phyloP scores from a whole-genome alignment of 1,140 invertebrate species.

The Leptinotarsa defecta region DNA sequence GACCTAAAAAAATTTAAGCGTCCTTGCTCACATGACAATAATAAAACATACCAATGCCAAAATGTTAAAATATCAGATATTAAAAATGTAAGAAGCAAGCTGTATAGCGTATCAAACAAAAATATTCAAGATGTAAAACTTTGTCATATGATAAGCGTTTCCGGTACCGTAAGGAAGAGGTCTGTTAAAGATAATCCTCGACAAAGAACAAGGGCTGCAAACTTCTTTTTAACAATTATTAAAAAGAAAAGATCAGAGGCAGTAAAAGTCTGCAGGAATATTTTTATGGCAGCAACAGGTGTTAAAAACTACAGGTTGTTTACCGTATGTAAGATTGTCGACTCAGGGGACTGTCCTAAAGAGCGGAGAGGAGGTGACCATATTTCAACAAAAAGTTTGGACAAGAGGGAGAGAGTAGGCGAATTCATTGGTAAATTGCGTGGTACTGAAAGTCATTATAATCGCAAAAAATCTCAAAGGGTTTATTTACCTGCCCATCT shows the following conservation, averaged over 20 bases:
- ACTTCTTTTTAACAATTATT: too few species aligned
- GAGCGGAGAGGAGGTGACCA: constrained; percentile 28
- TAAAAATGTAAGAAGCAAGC: too few species aligned
- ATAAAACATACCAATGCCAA: neutral
- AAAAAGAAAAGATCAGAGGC: neutral
- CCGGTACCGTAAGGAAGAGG: neutral
- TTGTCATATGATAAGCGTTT: neutral
- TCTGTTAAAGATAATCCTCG: neutral
- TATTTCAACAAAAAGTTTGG: constrained; percentile 29
- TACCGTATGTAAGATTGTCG: constrained; percentile 29
- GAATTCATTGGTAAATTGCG: constrained; percentile 32
- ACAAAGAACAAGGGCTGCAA: neutral
- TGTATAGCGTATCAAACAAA: neutral
- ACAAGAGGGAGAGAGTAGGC: constrained; percentile 29
- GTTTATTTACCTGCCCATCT: constrained; percentile 27
- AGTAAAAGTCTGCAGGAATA: constrained; percentile 24
- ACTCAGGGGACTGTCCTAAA: constrained; percentile 23
- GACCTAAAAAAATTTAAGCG: neutral
- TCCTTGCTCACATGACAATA: neutral
- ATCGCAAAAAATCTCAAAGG: constrained; percentile 26
- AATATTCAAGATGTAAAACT: constrained; percentile 6
- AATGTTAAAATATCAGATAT: neutral
- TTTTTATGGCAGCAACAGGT: constrained; percentile 24
- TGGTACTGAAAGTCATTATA: constrained; percentile 34
- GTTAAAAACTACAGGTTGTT: constrained; percentile 30